These are phyloP conservation scores for Cheumatopsyche charites DNA, from an alignment of 1,140 invertebrate genomes.

Conservation along the genomic window DNA sequence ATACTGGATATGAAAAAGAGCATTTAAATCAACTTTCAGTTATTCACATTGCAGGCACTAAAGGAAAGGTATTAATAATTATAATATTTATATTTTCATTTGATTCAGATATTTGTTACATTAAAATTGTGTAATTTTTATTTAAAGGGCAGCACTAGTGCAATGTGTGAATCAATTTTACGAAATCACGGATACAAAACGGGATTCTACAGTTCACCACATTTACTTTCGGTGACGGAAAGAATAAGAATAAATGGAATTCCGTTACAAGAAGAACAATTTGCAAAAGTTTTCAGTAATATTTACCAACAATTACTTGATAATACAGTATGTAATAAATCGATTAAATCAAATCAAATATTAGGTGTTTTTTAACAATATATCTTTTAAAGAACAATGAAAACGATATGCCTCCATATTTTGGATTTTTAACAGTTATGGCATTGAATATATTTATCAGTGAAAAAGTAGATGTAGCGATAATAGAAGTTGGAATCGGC, in stretches of 20 bases:
- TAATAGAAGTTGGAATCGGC: slow-evolving; percentile 97
- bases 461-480: slow-evolving; percentile 89
- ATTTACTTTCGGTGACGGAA: slow-evolving; percentile 91
- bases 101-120: not conserved
- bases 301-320: slow-evolving; percentile 72
- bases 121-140: slow-evolving; percentile 30
- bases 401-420: slow-evolving; percentile 90
- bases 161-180: slow-evolving; percentile 89
- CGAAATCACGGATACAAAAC: slow-evolving; percentile 84
- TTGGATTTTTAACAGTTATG: slow-evolving; percentile 92
- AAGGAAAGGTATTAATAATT: slow-evolving; percentile 73
- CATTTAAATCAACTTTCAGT: slow-evolving; percentile 75
- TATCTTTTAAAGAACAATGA: slow-evolving; percentile 58
- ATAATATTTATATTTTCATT: not conserved
- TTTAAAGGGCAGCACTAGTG: slow-evolving; percentile 88
- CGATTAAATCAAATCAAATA: not conserved
- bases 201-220: slow-evolving; percentile 96
- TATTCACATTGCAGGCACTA: slow-evolving; percentile 95
- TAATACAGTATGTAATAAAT: slow-evolving; percentile 22
- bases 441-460: slow-evolving; percentile 88
- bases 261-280: slow-evolving; percentile 75
- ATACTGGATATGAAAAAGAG: slow-evolving; percentile 69
- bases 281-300: slow-evolving; percentile 83
- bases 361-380: slow-evolving; percentile 14
- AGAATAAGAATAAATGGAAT: slow-evolving; percentile 88